Evolutionary conservation across 1,140 invertebrate species (phyloP), one percentile per base, ranked within the genome.

Genomic region (Drosophila nigrodunni): DNA sequence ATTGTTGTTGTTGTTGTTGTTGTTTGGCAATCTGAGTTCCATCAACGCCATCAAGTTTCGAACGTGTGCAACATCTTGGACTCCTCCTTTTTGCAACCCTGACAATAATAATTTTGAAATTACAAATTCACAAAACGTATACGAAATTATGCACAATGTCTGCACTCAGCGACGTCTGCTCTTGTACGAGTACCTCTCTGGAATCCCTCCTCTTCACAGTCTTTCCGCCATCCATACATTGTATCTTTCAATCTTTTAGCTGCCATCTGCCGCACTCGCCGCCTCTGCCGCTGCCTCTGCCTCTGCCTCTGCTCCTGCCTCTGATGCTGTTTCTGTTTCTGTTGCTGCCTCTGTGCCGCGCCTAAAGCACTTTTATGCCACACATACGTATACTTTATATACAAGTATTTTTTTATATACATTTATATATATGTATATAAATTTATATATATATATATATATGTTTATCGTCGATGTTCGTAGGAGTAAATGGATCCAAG

Each of bases 111-210:
- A 89, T 83, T 89, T 81, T 70, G 46, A 89, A 89, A 89, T 89
- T 89, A 89, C 85, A 88, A 89, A 89, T 89, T 89, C 85, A 88
- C 83, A 82, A 88, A 89, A 89, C 85, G 83, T 89, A 89, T 85
- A 77, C 85, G 85, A 88, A 89, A 88, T 83, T 89, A 89, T 89
- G 78, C 80, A 75, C 62, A 89, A 89, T 89, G 85, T 82, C 77
- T 88, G 79, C 80, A 75, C 69, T 77, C 73, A 58, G 82, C 54
- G 73, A 72, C 55, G 58, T 71, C n/a, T 66, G 54, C 37, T 50
- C 6, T 54, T 30, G 25, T 30, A 30, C 25, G 25, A 30, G 25
- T 30, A 15, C 50, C 41, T 43, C 61, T 64, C 44, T 25, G 13
- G 13, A 58, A 66, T 25, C 43, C 61, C 67, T 60, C 47, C 46